A percentile compares a stretch with the other conserved stretches of the same genome.
These are phyloP conservation scores for Cyanistes caeruleus DNA, from an alignment of 2,113 vertebrate genomes.

Conservation along the genomic window DNA sequence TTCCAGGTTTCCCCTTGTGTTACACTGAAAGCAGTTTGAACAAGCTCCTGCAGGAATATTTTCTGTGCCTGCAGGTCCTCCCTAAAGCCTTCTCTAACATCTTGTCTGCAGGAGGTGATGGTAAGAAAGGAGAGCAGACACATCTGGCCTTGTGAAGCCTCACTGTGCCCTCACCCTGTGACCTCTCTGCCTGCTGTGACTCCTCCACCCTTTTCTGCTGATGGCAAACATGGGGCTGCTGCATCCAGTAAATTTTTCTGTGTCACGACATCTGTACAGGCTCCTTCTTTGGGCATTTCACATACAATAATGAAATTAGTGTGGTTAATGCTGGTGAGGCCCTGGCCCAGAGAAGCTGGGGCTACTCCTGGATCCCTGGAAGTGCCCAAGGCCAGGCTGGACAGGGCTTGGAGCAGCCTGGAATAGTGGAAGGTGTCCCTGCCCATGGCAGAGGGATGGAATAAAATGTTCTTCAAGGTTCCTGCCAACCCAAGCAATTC, in stretches of 20 bases:
- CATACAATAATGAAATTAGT: background rate
- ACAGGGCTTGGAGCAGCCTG: accelerated
- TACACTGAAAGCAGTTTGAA: background rate
- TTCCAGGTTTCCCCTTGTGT: background rate
- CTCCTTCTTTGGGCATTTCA: background rate
- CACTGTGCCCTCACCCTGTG: background rate
- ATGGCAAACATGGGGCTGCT: background rate
- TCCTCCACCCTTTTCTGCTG: background rate
- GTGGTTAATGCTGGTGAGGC: background rate
- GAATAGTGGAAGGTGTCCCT: accelerated
- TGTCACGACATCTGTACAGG: accelerated
- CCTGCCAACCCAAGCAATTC: background rate
- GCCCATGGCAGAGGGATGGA: no score
- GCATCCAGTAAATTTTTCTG: background rate
- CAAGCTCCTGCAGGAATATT: background rate
- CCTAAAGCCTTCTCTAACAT: background rate
- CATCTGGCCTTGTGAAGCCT: background rate
- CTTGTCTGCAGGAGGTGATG: background rate
- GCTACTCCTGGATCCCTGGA: background rate
- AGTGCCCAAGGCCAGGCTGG: background rate
- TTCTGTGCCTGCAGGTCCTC: background rate
- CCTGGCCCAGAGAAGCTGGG: background rate
- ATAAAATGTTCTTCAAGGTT: background rate
- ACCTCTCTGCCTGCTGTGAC: background rate
- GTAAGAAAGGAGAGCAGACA: background rate